Base-by-base conservation (phyloP, 2,888 invertebrate species). In the Stenchaetothrips biformis region DNA sequence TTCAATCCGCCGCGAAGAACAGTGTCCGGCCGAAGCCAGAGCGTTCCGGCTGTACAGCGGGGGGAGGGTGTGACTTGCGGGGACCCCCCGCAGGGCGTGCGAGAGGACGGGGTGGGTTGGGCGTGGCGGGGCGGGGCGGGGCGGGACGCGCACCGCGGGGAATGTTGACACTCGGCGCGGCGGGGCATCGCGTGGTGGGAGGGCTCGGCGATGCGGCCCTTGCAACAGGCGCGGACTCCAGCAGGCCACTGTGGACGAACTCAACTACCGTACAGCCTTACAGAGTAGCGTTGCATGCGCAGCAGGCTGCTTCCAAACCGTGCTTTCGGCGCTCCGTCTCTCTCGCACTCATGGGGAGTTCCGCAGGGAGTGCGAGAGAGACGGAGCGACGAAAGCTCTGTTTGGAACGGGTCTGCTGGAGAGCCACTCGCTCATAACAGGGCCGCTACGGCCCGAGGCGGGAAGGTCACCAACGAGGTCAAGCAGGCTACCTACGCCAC, bases 111-210 rank as follows among this genome's bases (percentile, higher is more conserved):
- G 48, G 25, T 16, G 48, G 79, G 1, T 47, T 27, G 79, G 49
- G 25, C 53, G 79, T 77, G 53, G 79, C 81, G 21, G 67, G 81
- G 81, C 80, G 81, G 78, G 80, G 81, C 79, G 79, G 79, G 59
- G 67, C 81, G 78, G 78, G 47, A 48, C 25, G 62, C 80, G 79
- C 79, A 62, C 80, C 81, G 11, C 53, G 81, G 62, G 67, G 80
- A 62, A 79, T 37, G 79, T 77, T 80, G 48, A 59, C 81, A 79
- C 74, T 81, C 27, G 74, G 25, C 47, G 80, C 74, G 59, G 81
- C 53, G 77, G 37, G 59, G 47, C 53, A 37, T 18, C 13, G n/a
- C 67, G 67, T 7, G 67, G 21, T 8, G 67, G 67, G 37, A 37
- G 37, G 37, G 37, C 37, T 37, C 2, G 37, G 37, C 37, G 37